Percentiles rank a stretch among this genome's conserved stretches.
Conservation (phyloP, 2,113 vertebrate species). For the Cromileptes altivelis region DNA sequence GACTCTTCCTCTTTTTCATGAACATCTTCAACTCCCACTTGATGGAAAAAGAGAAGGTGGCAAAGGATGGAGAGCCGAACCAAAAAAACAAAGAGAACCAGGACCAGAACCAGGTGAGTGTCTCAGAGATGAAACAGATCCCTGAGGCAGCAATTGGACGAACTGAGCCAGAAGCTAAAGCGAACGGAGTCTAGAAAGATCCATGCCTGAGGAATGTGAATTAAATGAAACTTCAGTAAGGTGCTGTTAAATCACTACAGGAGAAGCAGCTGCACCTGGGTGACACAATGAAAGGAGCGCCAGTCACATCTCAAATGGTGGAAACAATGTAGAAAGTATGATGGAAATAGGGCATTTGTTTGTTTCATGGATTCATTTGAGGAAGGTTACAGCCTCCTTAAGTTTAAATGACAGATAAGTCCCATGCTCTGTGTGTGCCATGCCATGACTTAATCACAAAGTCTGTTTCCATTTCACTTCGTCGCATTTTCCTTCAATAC, state of each 20-base stretch:
- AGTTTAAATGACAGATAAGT: background rate
- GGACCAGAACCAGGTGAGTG: conserved; percentile 50
- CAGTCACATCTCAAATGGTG: background rate
- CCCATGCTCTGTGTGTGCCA: background rate
- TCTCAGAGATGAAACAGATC: conserved; percentile 25
- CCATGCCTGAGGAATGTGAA: background rate
- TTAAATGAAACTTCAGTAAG: background rate
- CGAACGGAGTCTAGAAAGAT: conserved; percentile 25
- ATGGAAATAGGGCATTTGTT: background rate
- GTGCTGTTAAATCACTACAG: background rate
- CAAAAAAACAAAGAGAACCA: conserved; percentile 22
- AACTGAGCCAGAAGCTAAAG: conserved; percentile 20
- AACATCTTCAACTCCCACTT: conserved; percentile 87
- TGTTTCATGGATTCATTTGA: background rate
- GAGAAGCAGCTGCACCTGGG: background rate
- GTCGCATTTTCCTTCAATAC: background rate
- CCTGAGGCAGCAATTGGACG: conserved; percentile 43
- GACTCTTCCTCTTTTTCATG: conserved; percentile 87
- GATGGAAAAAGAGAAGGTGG: conserved; percentile 78
- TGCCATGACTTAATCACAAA: background rate
- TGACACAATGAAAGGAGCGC: background rate
- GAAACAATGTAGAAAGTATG: background rate
- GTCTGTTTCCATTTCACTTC: background rate
- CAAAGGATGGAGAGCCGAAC: conserved; percentile 7
- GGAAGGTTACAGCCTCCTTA: background rate